A percentile compares a stretch with the other conserved stretches of the same genome.
Conservation (phyloP, 2,797 vertebrate genomes). For the Chiloscyllium punctatum region DNA sequence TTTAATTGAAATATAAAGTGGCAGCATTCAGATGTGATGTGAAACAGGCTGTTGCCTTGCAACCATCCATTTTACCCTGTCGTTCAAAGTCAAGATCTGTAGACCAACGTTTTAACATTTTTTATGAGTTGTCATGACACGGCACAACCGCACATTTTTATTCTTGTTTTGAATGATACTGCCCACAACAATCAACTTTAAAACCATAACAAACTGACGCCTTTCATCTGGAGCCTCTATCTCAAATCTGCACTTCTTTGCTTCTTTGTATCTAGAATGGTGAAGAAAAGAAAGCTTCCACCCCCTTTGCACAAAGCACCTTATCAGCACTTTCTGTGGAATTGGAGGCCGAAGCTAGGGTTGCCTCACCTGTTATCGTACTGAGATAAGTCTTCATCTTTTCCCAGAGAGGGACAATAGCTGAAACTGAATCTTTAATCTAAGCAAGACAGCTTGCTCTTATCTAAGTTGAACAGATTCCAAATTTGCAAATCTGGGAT, state of each 20-base stretch:
- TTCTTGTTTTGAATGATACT: background rate
- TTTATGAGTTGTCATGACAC: background rate
- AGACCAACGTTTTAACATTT: background rate
- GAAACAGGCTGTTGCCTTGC: background rate
- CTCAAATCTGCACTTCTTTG: background rate
- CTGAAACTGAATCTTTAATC: background rate
- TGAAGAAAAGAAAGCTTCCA: background rate
- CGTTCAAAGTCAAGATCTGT: background rate
- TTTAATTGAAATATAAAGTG: background rate
- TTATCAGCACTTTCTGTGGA: background rate
- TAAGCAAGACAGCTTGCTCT: background rate
- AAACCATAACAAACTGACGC: background rate
- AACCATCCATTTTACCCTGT: background rate
- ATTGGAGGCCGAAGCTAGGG: background rate
- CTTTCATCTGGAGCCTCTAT: background rate
- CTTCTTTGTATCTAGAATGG: background rate
- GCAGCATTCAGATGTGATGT: background rate
- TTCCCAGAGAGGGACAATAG: background rate
- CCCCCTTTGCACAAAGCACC: background rate
- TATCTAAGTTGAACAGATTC: conserved; percentile 20
- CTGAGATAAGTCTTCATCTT: background rate
- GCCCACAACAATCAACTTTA: background rate
- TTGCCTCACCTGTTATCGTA: background rate
- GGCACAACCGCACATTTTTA: background rate
- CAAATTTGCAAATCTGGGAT: conserved; percentile 6